Evolutionary conservation across 2,113 vertebrate species (phyloP).

Genomic region (Oncorhynchus mykiss): DNA sequence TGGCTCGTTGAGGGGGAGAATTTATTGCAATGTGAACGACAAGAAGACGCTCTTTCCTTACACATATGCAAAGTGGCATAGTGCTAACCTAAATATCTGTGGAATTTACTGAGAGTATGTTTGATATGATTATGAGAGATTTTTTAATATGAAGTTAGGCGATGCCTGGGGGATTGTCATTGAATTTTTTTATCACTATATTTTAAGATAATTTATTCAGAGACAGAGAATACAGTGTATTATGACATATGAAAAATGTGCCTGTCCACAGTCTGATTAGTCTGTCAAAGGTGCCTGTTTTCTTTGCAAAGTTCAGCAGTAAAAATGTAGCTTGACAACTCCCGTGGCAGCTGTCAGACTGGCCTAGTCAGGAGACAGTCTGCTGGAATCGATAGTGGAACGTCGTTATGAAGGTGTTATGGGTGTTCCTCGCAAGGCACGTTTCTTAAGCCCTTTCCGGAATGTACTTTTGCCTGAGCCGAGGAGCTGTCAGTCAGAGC

Average conservation of each 20-base stretch:
- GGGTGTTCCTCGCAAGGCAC: slow-evolving; percentile 26
- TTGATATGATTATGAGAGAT: slow-evolving; percentile 46
- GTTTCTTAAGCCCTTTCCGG: slow-evolving; percentile 24
- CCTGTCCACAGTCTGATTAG: slow-evolving; percentile 9
- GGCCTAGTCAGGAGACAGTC: slow-evolving; percentile 36
- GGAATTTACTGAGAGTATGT: slow-evolving; percentile 18
- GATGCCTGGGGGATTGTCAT: slow-evolving; percentile 9
- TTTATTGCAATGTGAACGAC: slow-evolving; percentile 25
- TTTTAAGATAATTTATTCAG: no score
- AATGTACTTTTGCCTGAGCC: slow-evolving; percentile 55
- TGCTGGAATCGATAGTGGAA: slow-evolving; percentile 48
- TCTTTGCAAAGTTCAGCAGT: slow-evolving; percentile 47
- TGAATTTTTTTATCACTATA: no score
- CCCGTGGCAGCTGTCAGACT: slow-evolving; percentile 30
- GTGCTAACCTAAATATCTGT: slow-evolving; percentile 35
- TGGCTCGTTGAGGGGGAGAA: slow-evolving; percentile 38
- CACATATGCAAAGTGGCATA: slow-evolving; percentile 34
- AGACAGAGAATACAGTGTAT: no score
- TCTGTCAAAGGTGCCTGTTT: slow-evolving; percentile 43
- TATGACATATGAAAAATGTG: no score
- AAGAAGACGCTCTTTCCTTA: slow-evolving; percentile 8
- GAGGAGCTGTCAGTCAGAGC: slow-evolving; percentile 65
- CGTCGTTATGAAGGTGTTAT: slow-evolving; percentile 58
- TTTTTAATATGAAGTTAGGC: slow-evolving; percentile 32
- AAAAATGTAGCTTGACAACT: slow-evolving; percentile 45